A percentile compares a stretch with the other conserved stretches of the same genome.
Evolutionary conservation across 2,888 invertebrate genomes (phyloP).

Genomic region (Paralinhomoeus sp.): DNA sequence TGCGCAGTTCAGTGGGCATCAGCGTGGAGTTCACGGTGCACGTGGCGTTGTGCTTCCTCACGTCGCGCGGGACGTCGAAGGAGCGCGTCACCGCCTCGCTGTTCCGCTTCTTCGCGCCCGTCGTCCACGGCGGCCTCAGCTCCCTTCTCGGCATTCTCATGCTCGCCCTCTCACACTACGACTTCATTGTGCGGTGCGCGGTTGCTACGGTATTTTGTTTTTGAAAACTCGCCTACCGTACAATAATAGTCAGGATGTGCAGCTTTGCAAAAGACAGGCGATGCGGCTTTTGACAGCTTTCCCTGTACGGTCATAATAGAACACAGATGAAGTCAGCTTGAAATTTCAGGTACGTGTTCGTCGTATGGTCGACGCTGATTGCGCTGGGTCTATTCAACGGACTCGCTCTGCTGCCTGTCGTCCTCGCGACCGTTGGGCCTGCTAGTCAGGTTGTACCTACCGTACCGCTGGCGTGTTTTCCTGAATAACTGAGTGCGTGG

Average conservation of each 20-base stretch:
- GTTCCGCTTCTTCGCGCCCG: constrained; percentile 61
- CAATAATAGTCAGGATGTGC: too few species aligned
- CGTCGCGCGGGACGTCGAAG: constrained; percentile 66
- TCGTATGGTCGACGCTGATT: constrained; percentile 54
- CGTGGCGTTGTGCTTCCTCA: constrained; percentile 66
- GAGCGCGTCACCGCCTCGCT: constrained; percentile 54
- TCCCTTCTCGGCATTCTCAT: constrained; percentile 64
- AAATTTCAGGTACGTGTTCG: constrained; percentile 62
- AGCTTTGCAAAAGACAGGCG: too few species aligned
- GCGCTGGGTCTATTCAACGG: constrained; percentile 66
- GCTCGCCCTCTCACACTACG: constrained; percentile 76
- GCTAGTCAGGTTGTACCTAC: constrained; percentile 65
- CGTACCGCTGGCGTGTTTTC: too few species aligned
- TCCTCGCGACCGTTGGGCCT: constrained; percentile 67
- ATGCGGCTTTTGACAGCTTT: too few species aligned
- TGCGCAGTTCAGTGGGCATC: constrained; percentile 23
- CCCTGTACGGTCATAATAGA: too few species aligned
- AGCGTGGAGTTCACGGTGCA: constrained; percentile 68
- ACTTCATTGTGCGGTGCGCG: constrained; percentile 66
- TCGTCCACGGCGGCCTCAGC: constrained; percentile 68
- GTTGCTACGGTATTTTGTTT: too few species aligned
- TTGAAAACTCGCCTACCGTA: too few species aligned
- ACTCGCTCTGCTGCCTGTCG: constrained; percentile 59
- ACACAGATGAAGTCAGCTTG: too few species aligned
- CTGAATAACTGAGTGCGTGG: too few species aligned